A percentile compares a stretch with the other conserved stretches of the same genome.
These are phyloP conservation scores for Micrasema longulum DNA, from an alignment of 1,140 invertebrate genomes.

Conservation along the genomic window DNA sequence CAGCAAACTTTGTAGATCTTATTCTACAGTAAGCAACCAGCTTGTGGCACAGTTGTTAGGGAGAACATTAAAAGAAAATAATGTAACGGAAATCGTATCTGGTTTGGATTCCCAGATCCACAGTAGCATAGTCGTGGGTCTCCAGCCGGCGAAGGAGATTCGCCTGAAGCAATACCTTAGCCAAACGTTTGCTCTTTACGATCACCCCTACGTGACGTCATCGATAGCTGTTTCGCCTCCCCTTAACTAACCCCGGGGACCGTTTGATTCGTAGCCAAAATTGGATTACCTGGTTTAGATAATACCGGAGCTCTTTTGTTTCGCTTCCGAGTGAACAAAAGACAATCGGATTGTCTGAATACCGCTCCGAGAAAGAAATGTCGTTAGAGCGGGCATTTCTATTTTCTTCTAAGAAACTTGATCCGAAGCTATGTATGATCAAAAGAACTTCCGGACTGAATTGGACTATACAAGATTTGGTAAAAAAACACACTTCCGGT, in stretches of 20 bases:
- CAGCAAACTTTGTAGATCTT: too few relatives aligned
- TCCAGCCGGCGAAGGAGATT: neutral
- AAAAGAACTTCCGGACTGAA: slow-evolving; percentile 2
- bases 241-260: slow-evolving; percentile 16
- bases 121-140: neutral
- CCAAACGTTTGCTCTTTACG: slow-evolving; percentile 42
- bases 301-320: slow-evolving; percentile 42
- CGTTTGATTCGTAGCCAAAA: slow-evolving; percentile 43
- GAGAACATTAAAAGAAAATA: too few relatives aligned
- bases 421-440: slow-evolving; percentile 15
- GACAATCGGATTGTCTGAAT: slow-evolving; percentile 34
- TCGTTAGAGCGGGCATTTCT: slow-evolving; percentile 10
- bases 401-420: slow-evolving; percentile 8
- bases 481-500: too few relatives aligned
- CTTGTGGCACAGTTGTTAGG: too few relatives aligned
- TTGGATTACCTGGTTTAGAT: slow-evolving; percentile 51
- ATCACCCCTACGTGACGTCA: slow-evolving; percentile 43
- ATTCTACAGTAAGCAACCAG: too few relatives aligned
- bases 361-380: slow-evolving; percentile 5
- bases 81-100: neutral
- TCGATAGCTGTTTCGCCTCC: slow-evolving; percentile 35
- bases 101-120: neutral
- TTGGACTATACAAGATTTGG: neutral
- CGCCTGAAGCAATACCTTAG: slow-evolving; percentile 18
- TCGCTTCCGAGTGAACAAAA: slow-evolving; percentile 38